phyloP scores from a whole-genome alignment of 2,113 vertebrate species.

The Archocentrus centrarchus region DNA sequence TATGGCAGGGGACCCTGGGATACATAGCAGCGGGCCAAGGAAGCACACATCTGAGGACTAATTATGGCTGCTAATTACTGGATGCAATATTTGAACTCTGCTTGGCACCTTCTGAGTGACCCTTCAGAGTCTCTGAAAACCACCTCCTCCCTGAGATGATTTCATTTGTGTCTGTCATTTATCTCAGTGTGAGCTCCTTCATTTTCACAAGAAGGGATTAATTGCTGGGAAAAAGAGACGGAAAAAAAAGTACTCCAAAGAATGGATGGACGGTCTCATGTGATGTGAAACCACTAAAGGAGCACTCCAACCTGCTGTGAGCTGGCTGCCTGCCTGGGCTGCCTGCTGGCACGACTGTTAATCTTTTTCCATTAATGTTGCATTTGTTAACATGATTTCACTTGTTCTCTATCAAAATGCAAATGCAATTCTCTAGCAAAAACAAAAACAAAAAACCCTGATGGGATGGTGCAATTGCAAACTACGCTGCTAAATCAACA shows the following conservation, averaged over 20 bases:
- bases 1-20: constrained; percentile 26
- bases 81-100: constrained; percentile 38
- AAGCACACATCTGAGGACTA: constrained; percentile 38
- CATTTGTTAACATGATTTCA: background rate
- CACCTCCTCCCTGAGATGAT: constrained; percentile 31
- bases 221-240: background rate
- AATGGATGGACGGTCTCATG: constrained; percentile 23
- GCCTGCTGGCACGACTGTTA: background rate
- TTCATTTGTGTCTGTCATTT: background rate
- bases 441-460: background rate
- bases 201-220: constrained; percentile 30
- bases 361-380: background rate
- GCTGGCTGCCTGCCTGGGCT: constrained; percentile 21
- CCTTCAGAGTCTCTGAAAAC: constrained; percentile 16
- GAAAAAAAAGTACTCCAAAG: background rate
- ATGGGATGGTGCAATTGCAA: background rate
- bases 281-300: constrained; percentile 29
- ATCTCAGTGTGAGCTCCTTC: constrained; percentile 12
- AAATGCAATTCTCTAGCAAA: background rate
- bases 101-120: background rate
- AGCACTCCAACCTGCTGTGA: background rate
- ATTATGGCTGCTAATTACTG: constrained; percentile 52
- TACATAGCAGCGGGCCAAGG: background rate
- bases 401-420: background rate
- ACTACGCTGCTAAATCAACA: too few species aligned